Conservation (phyloP, 2,797 vertebrate species). For the Myiothlypis chrysogaster region DNA sequence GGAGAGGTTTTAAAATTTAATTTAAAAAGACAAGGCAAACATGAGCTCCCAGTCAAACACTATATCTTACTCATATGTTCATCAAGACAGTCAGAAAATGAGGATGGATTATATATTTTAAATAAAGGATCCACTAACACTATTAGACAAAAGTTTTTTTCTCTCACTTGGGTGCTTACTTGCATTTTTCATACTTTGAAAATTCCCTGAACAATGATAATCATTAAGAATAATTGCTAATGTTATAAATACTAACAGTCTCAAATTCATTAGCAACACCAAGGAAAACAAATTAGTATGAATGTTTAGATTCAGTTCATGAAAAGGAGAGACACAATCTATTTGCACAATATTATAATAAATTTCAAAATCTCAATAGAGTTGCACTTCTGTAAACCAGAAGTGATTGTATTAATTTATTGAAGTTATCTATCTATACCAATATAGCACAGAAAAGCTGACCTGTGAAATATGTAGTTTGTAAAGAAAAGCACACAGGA, state of each 20-base stretch:
- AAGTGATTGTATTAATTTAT: background rate
- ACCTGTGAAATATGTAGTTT: background rate
- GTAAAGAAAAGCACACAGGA: background rate
- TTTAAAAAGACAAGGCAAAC: background rate
- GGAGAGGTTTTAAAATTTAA: background rate
- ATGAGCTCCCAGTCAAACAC: background rate
- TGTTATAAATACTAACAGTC: background rate
- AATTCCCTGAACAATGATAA: background rate
- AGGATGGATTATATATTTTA: background rate
- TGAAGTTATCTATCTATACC: background rate
- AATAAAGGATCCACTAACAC: background rate
- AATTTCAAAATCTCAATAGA: background rate
- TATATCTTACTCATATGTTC: background rate
- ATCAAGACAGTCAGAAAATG: background rate
- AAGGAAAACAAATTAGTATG: background rate
- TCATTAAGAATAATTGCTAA: background rate
- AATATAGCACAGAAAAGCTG: background rate
- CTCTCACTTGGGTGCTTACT: background rate
- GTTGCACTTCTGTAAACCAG: background rate
- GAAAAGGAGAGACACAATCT: background rate
- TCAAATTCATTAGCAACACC: background rate
- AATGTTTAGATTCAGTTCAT: background rate
- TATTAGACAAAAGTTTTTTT: background rate
- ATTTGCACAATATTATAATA: background rate
- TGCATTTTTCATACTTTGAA: background rate